Conservation (phyloP, 2,113 vertebrate genomes). For the Tinamus guttatus region DNA sequence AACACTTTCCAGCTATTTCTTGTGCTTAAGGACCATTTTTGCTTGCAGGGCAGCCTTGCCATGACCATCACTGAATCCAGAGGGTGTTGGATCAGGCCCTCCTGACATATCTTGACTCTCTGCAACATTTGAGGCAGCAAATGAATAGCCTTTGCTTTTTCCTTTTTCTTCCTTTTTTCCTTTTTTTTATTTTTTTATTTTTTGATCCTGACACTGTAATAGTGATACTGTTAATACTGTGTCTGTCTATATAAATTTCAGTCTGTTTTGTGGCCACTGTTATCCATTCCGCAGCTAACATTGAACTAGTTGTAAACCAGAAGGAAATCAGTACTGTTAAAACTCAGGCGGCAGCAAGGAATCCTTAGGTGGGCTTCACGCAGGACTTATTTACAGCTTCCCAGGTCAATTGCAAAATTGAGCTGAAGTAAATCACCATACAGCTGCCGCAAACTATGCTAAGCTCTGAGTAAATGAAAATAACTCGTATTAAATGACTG, state of each 20-base stretch:
- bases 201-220: background rate
- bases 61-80: background rate
- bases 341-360: background rate
- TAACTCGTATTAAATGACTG: background rate
- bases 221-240: background rate
- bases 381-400: background rate
- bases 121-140: background rate
- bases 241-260: background rate
- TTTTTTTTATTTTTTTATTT: no score
- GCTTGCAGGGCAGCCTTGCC: background rate
- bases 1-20: background rate
- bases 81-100: background rate
- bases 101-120: accelerated
- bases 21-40: background rate
- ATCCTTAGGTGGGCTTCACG: background rate
- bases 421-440: background rate
- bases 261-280: background rate
- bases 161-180: no score
- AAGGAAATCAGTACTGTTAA: background rate
- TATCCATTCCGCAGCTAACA: background rate
- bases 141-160: background rate
- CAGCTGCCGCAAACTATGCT: background rate
- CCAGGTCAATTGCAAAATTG: background rate
- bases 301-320: background rate
- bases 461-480: background rate